phyloP scores from a whole-genome alignment of 2,888 invertebrate species.

The Philereme transversata region DNA sequence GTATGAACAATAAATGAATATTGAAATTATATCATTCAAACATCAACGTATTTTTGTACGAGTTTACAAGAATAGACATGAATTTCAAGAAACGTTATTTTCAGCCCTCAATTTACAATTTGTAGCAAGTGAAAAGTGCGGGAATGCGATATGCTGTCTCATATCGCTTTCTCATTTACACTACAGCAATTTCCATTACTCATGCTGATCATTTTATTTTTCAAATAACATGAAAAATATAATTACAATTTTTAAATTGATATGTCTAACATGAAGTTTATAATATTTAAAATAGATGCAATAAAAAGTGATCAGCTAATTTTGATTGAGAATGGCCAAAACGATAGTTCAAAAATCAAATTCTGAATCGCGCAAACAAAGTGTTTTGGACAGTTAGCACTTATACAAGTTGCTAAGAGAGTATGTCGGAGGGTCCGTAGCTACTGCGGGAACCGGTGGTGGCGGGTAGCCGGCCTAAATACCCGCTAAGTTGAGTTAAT shows the following conservation, averaged over 20 bases:
- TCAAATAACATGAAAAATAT: not conserved
- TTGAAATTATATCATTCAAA: too few relatives aligned
- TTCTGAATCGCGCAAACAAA: conserved; percentile 21
- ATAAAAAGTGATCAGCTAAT: not conserved
- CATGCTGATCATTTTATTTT: not conserved
- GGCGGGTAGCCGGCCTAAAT: conserved; percentile 20
- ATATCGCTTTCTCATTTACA: conserved; percentile 6
- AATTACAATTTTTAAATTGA: not conserved
- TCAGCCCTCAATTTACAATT: too few relatives aligned
- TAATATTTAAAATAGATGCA: not conserved
- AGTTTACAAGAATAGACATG: too few relatives aligned
- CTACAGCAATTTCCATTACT: conserved; percentile 1
- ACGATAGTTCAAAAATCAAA: conserved; percentile 6
- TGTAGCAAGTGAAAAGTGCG: conserved; percentile 3
- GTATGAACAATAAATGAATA: too few relatives aligned
- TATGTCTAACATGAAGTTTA: not conserved
- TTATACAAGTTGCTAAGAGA: not conserved
- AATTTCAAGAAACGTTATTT: too few relatives aligned
- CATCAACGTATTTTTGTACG: too few relatives aligned
- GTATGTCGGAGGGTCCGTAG: conserved; percentile 17
- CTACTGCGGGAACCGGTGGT: conserved; percentile 18
- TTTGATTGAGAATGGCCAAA: not conserved
- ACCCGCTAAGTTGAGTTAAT: conserved; percentile 11
- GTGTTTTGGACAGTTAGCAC: not conserved
- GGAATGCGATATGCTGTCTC: conserved; percentile 10